Base-by-base conservation (phyloP, 1,140 invertebrate genomes). In the Drosophila navojoa region DNA sequence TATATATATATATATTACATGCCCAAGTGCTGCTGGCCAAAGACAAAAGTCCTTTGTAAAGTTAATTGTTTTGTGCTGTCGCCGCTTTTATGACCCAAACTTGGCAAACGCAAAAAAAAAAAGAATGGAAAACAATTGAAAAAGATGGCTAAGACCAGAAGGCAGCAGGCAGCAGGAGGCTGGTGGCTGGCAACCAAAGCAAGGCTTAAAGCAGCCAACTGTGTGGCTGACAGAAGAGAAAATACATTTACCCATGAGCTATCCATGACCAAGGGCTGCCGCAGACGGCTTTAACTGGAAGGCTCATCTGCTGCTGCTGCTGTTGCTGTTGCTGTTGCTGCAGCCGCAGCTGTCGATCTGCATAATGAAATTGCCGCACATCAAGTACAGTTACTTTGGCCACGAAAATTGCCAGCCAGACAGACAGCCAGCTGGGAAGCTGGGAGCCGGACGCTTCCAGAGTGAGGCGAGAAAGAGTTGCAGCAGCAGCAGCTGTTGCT, bases 321-420 rank as follows among this genome's bases (percentile, higher is more conserved):
- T n/a, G n/a, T n/a, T n/a, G n/a, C n/a, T 2, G 64, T 54, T 38
- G 45, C 4, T 27, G 25, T 4, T 4, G 27, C 27, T 29, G 27
- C 4, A 25, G 52, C 57, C 13, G 32, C 49, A 66, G 60, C 60
- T 64, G 81, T 69, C 78, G 78, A 85, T 85, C 79, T 87, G 82
- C 82, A 76, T 87, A 87, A 87, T 87, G 75, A 87, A 81, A 86
- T 81, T 71, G 58, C 75, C 32, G 78, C 53, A 64, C 66, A 85
- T 76, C 57, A 74, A 53, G 81, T 67, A 82, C 81, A 81, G 81
- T 86, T 87, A 86, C 60, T 63, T 66, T 66, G 25, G 53, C 77
- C 32, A 50, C 15, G 47, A 25, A 67, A 79, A 78, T 68, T 55
- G 76, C 42, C 42, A 45, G 42, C 42, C 42, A 45, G 15, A 22